phyloP scores from a whole-genome alignment of 2,888 invertebrate genomes.

The Cactoblastis cactorum region DNA sequence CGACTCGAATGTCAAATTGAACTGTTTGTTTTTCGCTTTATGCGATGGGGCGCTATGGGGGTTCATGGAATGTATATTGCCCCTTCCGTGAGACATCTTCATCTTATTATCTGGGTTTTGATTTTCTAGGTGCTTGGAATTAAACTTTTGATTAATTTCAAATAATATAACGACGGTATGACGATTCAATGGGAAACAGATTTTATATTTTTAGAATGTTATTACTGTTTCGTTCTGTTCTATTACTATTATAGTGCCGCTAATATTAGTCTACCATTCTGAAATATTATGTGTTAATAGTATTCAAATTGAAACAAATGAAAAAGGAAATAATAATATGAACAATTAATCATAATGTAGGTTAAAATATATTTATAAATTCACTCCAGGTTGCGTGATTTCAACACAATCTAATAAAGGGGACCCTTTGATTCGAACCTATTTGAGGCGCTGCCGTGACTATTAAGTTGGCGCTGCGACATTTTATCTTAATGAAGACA shows the following conservation, averaged over 20 bases:
- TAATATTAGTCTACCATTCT: too few species aligned
- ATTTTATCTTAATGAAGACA: not conserved
- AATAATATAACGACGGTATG: not conserved
- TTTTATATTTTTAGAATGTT: not conserved
- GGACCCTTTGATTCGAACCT: not conserved
- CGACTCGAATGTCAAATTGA: slow-evolving; percentile 63
- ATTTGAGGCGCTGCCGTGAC: not conserved
- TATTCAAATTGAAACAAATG: too few species aligned
- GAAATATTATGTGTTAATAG: too few species aligned
- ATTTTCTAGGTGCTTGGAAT: slow-evolving; percentile 24
- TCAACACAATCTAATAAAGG: not conserved
- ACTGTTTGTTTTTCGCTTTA: slow-evolving; percentile 59
- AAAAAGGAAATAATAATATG: too few species aligned
- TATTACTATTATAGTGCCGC: too few species aligned
- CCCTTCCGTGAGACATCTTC: slow-evolving; percentile 36
- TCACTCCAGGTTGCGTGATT: not conserved
- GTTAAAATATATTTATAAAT: too few species aligned
- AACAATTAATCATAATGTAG: too few species aligned
- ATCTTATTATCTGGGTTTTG: slow-evolving; percentile 39
- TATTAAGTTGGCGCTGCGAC: not conserved
- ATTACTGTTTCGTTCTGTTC: not conserved
- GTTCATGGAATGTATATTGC: slow-evolving; percentile 51
- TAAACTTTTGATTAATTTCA: slow-evolving; percentile 8
- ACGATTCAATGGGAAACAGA: not conserved
- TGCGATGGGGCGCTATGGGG: slow-evolving; percentile 42